Base-by-base conservation (phyloP, 1,140 invertebrate species). In the Bombus fervidus region DNA sequence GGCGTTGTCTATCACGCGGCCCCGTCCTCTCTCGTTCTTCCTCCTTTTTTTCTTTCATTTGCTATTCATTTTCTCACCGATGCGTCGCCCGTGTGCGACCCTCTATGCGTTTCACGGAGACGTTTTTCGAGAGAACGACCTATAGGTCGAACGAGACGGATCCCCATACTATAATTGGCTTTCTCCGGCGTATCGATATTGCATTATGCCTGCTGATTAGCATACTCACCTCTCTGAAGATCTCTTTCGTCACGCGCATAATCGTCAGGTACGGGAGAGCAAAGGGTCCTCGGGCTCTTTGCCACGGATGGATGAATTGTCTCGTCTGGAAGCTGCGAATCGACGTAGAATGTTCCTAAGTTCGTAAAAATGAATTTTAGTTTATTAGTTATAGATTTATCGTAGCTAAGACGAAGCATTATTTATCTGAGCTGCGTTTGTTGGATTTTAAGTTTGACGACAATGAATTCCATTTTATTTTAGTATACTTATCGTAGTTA, bases 241-340 rank as follows among this genome's bases (percentile, higher is more conserved):
- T 95, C 94, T 94, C 92, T 93, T 94, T 95, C 93, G 94, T 94
- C 92, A 95, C 94, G 92, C 93, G 92, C 93, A 94, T 94, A 94
- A 92, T 92, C 89, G 89, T 86, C 77, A 78, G 85, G 81, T 87
- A 84, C 57, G 79, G 34, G 15, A 31, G 47, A 18, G 41, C 6
- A 68, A 31, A 53, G 83, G 83, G 82, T 83, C 34, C 68, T 66
- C 53, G 59, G 43, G 37, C 10, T 62, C 59, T 57, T 37, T 34
- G 68, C 31, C 34, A 12, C n/a, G 28, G 10, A 41, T 34, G 43
- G 8, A 12, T 62, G 76, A 79, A 75, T 82, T 64, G 41, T 28
- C 75, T 66, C 43, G 28, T 18, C 6, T 64, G 8, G 8, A 86
- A 59, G 43, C 31, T n/a, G 64, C n/a, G 59, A 34, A 53, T 53